Evolutionary conservation across 2,888 invertebrate species (phyloP), one percentile per base, ranked within the genome.

Genomic region (Lasioglossum marginatum): DNA sequence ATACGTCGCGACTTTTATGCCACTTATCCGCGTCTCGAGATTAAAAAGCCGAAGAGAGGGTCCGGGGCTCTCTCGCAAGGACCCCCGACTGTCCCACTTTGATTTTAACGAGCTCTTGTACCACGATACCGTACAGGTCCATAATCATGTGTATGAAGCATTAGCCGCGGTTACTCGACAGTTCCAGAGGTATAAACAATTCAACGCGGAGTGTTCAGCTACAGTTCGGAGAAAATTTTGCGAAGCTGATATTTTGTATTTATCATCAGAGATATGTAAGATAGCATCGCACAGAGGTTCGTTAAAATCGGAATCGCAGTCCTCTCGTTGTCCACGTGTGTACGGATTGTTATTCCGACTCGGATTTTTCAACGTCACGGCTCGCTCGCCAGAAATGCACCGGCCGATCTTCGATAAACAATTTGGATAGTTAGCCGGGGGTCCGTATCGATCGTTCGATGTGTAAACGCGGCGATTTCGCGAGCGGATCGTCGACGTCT

Each of bases 21-120:
- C 93, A 93, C 93, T 93, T 93, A 92, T 93, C 85, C 93, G 91
- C 90, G 87, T 91, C 92, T 92, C 88, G 93, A 93, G 94, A 93
- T 94, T 93, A 92, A 92, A 89, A 82, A 70, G 76, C 68, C 68
- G 37, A 12, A 52, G 40, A 68, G 34, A 27, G 16, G 40, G 52
- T 70, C 5, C 48, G 48, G 68, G 8, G 37, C 12, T 40, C 31
- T 40, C 37, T 57, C 63, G 52, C 27, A 27, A 27, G 27, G 16
- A 14, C 10, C 10, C 27, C 23, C 10, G 52, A 52, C 52, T 52
- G 52, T 52, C 52, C 52, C 52, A n/a, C 52, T 52, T 52, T 52
- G 3, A 52, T 52, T 52, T 10, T 52, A 52, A 52, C 52, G 52
- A 52, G 52, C 52, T 52, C 52, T 23, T 23, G 52, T 23, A 3